phyloP scores from a whole-genome alignment of 53 echinoderm and acorn worm genomes.

The Crossaster papposus region DNA sequence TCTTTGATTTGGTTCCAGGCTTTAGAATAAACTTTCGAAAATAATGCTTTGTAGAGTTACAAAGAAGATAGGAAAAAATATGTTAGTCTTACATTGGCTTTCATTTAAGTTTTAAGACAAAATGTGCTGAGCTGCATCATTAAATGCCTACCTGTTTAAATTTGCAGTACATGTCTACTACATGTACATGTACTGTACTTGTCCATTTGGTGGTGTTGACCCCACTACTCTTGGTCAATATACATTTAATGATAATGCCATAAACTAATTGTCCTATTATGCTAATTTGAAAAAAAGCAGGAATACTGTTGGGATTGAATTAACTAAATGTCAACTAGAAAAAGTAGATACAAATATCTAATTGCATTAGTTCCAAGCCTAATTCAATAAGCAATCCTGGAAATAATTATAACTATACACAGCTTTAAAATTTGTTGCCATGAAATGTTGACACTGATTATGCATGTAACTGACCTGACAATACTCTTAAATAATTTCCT shows the following conservation, averaged over 20 bases:
- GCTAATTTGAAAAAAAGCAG: neutral
- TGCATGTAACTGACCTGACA: neutral
- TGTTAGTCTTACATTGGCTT: too few species aligned
- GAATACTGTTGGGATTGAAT: neutral
- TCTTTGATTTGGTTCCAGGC: too few species aligned
- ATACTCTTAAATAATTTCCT: neutral
- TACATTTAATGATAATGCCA: neutral
- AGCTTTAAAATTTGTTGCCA: neutral
- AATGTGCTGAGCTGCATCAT: too few species aligned
- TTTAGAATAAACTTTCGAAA: too few species aligned
- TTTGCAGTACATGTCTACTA: too few species aligned
- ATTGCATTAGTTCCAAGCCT: neutral
- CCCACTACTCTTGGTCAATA: neutral
- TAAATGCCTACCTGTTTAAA: too few species aligned
- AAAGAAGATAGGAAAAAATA: too few species aligned
- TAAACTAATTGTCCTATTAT: conserved; percentile 1
- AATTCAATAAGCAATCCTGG: neutral
- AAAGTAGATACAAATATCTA: neutral
- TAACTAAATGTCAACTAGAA: neutral
- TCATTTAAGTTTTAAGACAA: too few species aligned
- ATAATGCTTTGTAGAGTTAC: too few species aligned
- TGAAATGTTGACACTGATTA: neutral
- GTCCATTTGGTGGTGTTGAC: neutral
- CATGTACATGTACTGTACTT: neutral
- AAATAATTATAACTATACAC: neutral